Base-by-base conservation (phyloP, 2,797 vertebrate genomes). In the Pangasius djambal region DNA sequence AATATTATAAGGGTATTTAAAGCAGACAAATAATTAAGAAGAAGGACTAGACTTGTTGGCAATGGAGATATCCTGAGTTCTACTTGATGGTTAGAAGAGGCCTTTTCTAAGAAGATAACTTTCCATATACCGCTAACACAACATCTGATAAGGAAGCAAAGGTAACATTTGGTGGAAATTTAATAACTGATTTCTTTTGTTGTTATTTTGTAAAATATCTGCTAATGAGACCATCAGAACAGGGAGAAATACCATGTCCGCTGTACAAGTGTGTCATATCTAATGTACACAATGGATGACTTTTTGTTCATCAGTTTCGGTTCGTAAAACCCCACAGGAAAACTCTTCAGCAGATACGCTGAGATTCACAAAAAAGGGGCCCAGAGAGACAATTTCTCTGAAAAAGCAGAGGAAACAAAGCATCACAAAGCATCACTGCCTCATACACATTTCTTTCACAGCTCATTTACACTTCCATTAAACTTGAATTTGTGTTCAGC, bases 391-490 rank as follows among this genome's bases (percentile, higher is more conserved):
- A 12, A 50, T 83, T 83, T 20, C 7, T 84, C 20, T 84, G 37
- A 84, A 20, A 50, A 48, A 31, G 25, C 82, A 31, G 61, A n/a
- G 3, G 82, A 65, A 65, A 65, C 12, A 48, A 65, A 48, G 57
- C 37, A 18, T 18, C 13, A 31, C 16, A 31, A 31, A 20, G 44
- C 28, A 40, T 83, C 18, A 40, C 79, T 40, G 79, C 79, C 55
- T 61, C 79, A 25, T 82, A 40, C 79, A 40, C 57, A 28, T 83
- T 84, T 50, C 7, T 9, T 50, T 84, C 61, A 84, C 82, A 50
- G 61, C 82, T 84, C 82, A 84, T 84, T 84, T 83, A n/a, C 40
- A 48, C 61, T 31, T 83, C 82, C 59, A 83, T 83, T 48, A 83
- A 83, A 83, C 25, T 48, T 50, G 44, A 67, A 67, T 67, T 84